Conservation (phyloP, 1,140 invertebrate genomes). For the Brachionus plicatilis region DNA sequence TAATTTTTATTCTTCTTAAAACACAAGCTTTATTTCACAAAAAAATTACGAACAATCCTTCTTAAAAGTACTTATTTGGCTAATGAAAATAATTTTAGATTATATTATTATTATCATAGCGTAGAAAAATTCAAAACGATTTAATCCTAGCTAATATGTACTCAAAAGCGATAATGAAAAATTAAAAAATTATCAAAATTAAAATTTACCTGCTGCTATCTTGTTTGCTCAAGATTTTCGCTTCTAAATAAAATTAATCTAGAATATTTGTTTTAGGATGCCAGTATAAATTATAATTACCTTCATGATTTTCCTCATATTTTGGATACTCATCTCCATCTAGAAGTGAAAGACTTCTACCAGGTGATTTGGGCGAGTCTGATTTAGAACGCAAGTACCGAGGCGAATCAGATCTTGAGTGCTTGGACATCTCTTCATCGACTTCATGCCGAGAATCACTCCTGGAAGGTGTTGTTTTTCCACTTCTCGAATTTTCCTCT, state of each 20-base stretch:
- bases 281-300: background rate
- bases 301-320: background rate
- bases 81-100: no score
- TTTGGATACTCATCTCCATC: background rate
- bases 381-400: background rate
- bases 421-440: background rate
- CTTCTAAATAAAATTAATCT: background rate
- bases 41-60: no score
- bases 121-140: background rate
- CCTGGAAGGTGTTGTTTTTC: background rate
- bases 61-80: no score
- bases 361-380: background rate
- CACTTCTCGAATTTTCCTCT: conserved; percentile 8
- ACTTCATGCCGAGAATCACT: background rate
- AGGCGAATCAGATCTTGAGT: background rate
- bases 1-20: no score
- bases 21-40: no score
- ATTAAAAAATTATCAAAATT: no score
- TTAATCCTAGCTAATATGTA: background rate
- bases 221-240: background rate
- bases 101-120: background rate
- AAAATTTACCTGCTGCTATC: background rate
- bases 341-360: background rate
- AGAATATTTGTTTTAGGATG: background rate
- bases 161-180: background rate